Base-by-base conservation (phyloP, 2,888 invertebrate species). In the Amaurobius ferox region DNA sequence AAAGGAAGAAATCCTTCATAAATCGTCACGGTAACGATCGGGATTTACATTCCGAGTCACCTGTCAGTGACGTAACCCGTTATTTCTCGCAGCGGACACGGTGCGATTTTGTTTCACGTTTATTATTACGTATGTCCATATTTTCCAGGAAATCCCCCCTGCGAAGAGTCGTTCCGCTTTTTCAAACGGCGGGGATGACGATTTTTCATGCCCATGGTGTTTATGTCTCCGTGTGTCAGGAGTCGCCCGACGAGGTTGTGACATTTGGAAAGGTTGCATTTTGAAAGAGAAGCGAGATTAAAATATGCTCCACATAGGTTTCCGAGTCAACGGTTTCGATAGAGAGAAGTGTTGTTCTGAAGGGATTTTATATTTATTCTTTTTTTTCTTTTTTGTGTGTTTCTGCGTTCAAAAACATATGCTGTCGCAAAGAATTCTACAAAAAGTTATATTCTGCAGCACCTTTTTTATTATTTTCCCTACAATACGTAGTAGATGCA, bases 21-120 rank as follows among this genome's bases (percentile, higher is more conserved):
- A 83, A 83, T 83, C 81, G 76, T 83, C 70, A 68, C 62, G 32
- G 48, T 83, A 83, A 83, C 76, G 76, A 77, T 67, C 64, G 81
- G 76, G 70, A 83, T 83, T 83, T 76, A 66, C 81, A 76, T 76
- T 76, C 23, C n/a, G 70, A 40, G 35, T 30, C 81, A 83, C 81
- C 81, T 83, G 81, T 83, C 81, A 83, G 5, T 55, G 55, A 55
- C 55, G 23, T 55, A 55, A 55, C 55, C 55, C 55, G 13, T 55
- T 55, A 55, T 55, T 55, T 55, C 23, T 55, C 55, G 11, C 13
- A 23, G 16, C 55, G 55, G 55, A 55, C 55, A 55, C 13, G 55
- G 3, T 16, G 19, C 55, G 55, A 55, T 23, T 16, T 55, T 55
- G 55, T 55, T 55, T 55, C 55, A 55, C 55, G 13, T 55, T 55